A percentile compares a stretch with the other conserved stretches of the same genome.
Evolutionary conservation across 2,113 vertebrate species (phyloP).

Genomic region (Nycticebus coucang): DNA sequence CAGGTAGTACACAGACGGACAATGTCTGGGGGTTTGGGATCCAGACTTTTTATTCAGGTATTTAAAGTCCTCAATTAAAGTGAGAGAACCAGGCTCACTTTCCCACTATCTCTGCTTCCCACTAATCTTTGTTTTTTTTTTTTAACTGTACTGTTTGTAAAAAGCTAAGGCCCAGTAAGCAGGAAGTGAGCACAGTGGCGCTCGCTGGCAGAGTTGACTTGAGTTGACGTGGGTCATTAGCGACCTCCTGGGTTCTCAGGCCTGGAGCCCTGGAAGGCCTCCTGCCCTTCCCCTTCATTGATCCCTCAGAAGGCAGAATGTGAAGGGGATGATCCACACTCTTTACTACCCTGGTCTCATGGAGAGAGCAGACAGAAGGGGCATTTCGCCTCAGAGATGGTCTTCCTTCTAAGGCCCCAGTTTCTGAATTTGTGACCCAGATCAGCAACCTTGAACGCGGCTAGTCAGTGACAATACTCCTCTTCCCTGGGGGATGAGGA

Average conservation of each 20-base stretch:
- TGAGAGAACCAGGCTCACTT: neutral
- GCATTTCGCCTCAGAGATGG: neutral
- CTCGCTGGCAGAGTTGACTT: neutral
- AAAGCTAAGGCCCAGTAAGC: neutral
- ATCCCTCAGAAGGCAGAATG: neutral
- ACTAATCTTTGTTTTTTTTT: neutral
- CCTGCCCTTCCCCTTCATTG: neutral
- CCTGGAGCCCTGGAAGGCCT: neutral
- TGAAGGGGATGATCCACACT: neutral
- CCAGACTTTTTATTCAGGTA: neutral
- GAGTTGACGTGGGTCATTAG: neutral
- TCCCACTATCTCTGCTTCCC: neutral
- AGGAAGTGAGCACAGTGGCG: neutral
- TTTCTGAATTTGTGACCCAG: neutral
- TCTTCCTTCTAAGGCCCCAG: neutral
- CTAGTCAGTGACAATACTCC: neutral
- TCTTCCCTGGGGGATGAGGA: neutral
- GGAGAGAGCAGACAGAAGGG: neutral
- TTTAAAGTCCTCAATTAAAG: neutral
- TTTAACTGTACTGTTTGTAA: neutral
- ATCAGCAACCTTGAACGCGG: neutral
- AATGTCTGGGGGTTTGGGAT: neutral
- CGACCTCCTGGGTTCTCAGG: neutral
- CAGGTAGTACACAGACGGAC: neutral
- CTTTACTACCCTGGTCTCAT: neutral